Evolutionary conservation across 2,113 vertebrate genomes (phyloP).

Genomic region (Paradisaea rubra): DNA sequence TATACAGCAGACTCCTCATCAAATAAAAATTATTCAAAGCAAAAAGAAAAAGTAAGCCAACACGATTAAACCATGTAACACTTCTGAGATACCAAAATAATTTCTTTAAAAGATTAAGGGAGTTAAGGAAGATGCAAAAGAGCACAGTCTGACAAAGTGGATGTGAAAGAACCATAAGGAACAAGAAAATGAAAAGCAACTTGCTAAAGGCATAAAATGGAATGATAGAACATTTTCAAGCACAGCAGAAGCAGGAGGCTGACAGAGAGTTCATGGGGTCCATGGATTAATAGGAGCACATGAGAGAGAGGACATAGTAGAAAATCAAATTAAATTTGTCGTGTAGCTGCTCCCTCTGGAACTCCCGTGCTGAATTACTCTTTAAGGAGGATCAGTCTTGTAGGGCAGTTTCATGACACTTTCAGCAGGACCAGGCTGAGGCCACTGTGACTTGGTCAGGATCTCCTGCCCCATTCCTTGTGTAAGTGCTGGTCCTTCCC

Average conservation of each 20-base stretch:
- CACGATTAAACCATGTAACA: not conserved
- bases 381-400: not conserved
- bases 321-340: not conserved
- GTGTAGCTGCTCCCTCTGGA: not conserved
- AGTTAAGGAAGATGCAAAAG: not conserved
- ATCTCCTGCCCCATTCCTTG: not conserved
- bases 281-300: not conserved
- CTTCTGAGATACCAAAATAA: not conserved
- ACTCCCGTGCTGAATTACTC: not conserved
- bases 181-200: not conserved
- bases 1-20: not conserved
- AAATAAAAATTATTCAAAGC: not conserved
- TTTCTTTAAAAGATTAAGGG: not conserved
- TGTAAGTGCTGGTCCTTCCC: not conserved
- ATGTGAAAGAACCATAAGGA: not conserved
- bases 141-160: not conserved
- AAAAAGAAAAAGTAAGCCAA: not conserved
- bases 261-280: not conserved
- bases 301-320: not conserved
- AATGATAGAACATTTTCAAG: not conserved
- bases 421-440: not conserved
- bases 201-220: not conserved
- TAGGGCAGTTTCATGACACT: not conserved
- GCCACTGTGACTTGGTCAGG: not conserved
- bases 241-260: not conserved